Evolutionary conservation across 2,797 vertebrate genomes (phyloP).

Genomic region (Rhinogobio ventralis): DNA sequence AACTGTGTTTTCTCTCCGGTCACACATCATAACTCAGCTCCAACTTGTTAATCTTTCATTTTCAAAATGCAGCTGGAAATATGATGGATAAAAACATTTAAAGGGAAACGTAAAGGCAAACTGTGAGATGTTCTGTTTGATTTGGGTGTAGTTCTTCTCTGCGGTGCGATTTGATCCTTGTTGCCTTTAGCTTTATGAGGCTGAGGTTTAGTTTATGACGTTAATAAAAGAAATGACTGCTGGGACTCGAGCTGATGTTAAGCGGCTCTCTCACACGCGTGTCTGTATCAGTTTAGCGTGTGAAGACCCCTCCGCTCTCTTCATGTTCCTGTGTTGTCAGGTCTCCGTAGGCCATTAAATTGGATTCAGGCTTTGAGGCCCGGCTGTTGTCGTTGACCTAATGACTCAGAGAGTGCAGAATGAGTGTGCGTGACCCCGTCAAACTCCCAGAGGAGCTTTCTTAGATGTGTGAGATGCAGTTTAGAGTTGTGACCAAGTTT

Average conservation of each 20-base stretch:
- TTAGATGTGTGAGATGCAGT: not conserved
- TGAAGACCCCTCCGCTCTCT: not conserved
- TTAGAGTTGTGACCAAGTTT: not conserved
- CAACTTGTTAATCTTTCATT: not conserved
- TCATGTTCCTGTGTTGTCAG: constrained; percentile 7
- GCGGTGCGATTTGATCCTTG: constrained; percentile 19
- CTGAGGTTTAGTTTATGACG: constrained; percentile 61
- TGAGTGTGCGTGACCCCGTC: constrained; percentile 24
- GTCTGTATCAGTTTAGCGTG: constrained; percentile 36
- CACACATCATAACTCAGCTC: not conserved
- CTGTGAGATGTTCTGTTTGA: constrained; percentile 4
- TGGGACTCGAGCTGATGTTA: constrained; percentile 61
- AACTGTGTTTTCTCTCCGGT: not conserved
- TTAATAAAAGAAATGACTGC: constrained; percentile 68
- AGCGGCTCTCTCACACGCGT: not conserved
- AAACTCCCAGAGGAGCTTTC: not conserved
- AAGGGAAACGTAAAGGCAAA: not conserved
- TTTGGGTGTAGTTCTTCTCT: not conserved
- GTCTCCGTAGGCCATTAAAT: constrained; percentile 41
- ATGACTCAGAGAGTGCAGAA: not conserved
- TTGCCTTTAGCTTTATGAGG: constrained; percentile 32
- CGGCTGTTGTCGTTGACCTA: constrained; percentile 31
- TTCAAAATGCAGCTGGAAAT: not conserved
- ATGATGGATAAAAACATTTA: not conserved
- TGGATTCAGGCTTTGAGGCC: constrained; percentile 40